Evolutionary conservation across 2,113 vertebrate genomes (phyloP).

Genomic region (Atlantisia rogersi): DNA sequence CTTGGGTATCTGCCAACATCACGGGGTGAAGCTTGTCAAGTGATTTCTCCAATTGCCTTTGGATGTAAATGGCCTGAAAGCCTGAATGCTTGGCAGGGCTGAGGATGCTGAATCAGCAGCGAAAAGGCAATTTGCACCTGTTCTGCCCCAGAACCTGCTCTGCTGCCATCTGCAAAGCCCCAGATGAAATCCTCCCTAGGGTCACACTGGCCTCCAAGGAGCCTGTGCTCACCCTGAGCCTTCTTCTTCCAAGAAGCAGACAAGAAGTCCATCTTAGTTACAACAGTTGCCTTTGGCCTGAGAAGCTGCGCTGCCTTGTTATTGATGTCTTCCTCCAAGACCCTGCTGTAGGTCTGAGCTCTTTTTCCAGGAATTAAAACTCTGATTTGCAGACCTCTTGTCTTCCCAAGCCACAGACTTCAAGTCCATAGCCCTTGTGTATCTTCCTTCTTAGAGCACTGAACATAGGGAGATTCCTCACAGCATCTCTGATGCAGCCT

Average conservation of each 20-base stretch:
- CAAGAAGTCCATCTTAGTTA: background rate
- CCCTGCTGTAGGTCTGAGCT: background rate
- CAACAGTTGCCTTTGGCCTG: background rate
- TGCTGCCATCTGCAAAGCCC: background rate
- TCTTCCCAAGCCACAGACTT: background rate
- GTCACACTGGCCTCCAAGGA: background rate
- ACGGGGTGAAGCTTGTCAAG: constrained; percentile 36
- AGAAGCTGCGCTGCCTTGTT: background rate
- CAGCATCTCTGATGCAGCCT: background rate
- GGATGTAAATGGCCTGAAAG: background rate
- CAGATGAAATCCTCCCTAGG: background rate
- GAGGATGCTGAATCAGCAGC: constrained; percentile 15
- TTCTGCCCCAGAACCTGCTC: background rate
- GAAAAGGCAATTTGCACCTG: background rate
- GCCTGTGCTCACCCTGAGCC: background rate
- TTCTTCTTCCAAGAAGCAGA: background rate
- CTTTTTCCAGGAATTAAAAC: background rate
- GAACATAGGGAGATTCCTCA: background rate
- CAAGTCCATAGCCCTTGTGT: background rate
- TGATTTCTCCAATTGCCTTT: background rate
- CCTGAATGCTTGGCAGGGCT: background rate
- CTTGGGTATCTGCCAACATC: constrained; percentile 35
- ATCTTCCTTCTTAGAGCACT: background rate
- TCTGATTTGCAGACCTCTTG: background rate
- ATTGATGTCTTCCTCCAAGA: background rate